Conservation (phyloP, 1,140 invertebrate genomes). For the Mactra quadrangularis region DNA sequence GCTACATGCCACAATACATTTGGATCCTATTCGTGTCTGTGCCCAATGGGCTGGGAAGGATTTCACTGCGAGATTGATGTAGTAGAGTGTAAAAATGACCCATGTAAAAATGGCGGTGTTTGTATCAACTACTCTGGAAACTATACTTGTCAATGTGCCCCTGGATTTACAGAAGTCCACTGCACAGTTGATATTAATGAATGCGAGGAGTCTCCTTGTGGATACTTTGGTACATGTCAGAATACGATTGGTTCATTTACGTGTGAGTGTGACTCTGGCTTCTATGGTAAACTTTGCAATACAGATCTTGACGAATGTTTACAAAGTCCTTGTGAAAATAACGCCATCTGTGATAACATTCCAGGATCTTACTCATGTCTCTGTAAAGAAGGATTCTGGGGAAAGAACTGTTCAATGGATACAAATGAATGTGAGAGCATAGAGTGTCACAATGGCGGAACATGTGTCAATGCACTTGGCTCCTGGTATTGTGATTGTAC, state of each 20-base stretch:
- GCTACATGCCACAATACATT: conserved; percentile 48
- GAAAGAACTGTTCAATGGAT: conserved; percentile 93
- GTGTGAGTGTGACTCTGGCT: conserved; percentile 54
- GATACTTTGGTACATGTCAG: conserved; percentile 36
- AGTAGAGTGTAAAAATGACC: conserved; percentile 46
- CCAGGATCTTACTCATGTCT: conserved; percentile 84
- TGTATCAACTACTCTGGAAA: conserved; percentile 49
- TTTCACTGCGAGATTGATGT: conserved; percentile 47
- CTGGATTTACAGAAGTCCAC: background rate
- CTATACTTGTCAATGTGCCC: background rate
- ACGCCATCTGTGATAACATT: conserved; percentile 1
- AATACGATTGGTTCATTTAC: conserved; percentile 42
- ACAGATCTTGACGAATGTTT: conserved; percentile 16
- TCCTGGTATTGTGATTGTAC: conserved; percentile 31
- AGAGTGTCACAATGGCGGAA: conserved; percentile 40
- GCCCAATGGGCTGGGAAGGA: conserved; percentile 44
- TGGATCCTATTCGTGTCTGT: conserved; percentile 44
- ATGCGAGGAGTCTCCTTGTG: conserved; percentile 48
- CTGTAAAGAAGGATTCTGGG: conserved; percentile 91
- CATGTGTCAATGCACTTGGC: conserved; percentile 27
- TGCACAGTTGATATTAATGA: conserved; percentile 53
- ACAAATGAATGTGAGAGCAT: conserved; percentile 63
- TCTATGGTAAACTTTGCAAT: conserved; percentile 38
- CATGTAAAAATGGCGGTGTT: conserved; percentile 53
- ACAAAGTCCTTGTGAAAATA: background rate